These are phyloP conservation scores for Sphyrna mokarran DNA, from an alignment of 2,113 vertebrate species.

Conservation along the genomic window DNA sequence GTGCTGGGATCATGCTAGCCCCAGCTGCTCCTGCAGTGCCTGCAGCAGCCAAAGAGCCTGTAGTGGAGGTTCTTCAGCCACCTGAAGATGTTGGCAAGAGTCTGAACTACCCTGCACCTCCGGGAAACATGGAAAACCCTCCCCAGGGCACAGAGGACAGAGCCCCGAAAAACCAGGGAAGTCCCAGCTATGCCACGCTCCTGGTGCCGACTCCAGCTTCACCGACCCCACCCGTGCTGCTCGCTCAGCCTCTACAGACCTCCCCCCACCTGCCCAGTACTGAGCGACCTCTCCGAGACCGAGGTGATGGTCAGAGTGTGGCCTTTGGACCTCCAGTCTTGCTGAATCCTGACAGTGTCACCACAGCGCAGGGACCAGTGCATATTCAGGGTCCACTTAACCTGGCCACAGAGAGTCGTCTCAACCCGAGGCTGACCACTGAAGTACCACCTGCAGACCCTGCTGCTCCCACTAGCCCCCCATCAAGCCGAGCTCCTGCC, in stretches of 20 bases:
- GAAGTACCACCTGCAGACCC: constrained; percentile 43
- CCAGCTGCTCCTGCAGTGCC: constrained; percentile 81
- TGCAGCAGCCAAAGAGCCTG: constrained; percentile 62
- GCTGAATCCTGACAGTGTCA: neutral
- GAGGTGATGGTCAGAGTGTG: constrained; percentile 45
- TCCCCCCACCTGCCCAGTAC: constrained; percentile 59
- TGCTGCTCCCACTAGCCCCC: neutral
- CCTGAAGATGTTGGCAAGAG: constrained; percentile 59
- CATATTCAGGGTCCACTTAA: constrained; percentile 57
- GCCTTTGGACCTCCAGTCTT: neutral
- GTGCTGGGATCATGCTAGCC: constrained; percentile 77
- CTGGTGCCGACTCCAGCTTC: constrained; percentile 71
- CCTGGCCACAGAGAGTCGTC: constrained; percentile 59
- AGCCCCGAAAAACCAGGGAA: constrained; percentile 63
- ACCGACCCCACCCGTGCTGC: constrained; percentile 72
- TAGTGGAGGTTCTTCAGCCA: constrained; percentile 73
- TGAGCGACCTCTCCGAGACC: constrained; percentile 54
- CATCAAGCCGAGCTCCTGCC: neutral
- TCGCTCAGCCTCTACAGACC: constrained; percentile 79
- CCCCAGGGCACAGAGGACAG: constrained; percentile 76
- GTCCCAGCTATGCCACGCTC: constrained; percentile 79
- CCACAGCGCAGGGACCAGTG: constrained; percentile 40
- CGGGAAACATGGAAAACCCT: constrained; percentile 91
- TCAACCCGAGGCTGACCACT: constrained; percentile 31
- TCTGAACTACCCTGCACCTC: constrained; percentile 48